These are phyloP conservation scores for Rhinopomastus cyanomelas DNA, from an alignment of 2,113 vertebrate species.

Conservation along the genomic window DNA sequence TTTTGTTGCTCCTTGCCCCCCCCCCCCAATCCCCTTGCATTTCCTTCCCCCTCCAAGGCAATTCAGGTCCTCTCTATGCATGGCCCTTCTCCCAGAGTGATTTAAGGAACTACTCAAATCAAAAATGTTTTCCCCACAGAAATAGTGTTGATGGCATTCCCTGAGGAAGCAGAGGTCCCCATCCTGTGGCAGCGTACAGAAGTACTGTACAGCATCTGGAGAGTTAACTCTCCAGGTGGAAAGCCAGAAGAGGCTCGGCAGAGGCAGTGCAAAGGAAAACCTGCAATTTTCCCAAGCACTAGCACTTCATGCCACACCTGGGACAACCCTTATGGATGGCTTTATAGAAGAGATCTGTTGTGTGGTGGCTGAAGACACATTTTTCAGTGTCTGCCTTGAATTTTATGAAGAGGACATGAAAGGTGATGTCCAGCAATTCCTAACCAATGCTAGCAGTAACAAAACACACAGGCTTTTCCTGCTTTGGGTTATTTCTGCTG, in stretches of 20 bases:
- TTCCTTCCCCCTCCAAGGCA: not conserved
- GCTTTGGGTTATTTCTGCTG: constrained; percentile 27
- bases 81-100: not conserved
- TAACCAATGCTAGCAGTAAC: constrained; percentile 6
- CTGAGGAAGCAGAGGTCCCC: not conserved
- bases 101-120: not conserved
- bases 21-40: not conserved
- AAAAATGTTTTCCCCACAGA: not conserved
- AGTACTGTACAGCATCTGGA: not conserved
- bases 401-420: not conserved
- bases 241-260: not conserved
- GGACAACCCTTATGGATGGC: not conserved
- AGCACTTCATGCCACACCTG: rapidly evolving
- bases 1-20: not conserved
- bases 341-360: not conserved
- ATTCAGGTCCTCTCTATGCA: not conserved
- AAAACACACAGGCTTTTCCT: not conserved
- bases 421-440: not conserved
- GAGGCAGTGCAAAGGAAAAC: not conserved
- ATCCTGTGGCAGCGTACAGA: not conserved
- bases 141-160: not conserved
- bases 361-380: rapidly evolving
- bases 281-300: not conserved
- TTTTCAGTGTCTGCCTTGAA: not conserved
- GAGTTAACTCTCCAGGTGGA: not conserved